Base-by-base conservation (phyloP, 2,797 vertebrate genomes). In the Fistularia tabacaria region DNA sequence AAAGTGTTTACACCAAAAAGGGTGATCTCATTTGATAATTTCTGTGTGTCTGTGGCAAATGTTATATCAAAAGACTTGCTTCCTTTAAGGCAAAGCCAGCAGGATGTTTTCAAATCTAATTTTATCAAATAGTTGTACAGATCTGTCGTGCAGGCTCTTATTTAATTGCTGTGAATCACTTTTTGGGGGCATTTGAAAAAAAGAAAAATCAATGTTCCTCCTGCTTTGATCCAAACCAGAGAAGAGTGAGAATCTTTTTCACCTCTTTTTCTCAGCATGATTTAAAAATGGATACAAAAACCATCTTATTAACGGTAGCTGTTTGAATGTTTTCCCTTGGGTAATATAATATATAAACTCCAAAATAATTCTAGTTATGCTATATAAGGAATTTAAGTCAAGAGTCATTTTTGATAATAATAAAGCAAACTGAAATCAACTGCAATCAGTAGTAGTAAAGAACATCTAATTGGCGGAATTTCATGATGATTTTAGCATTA, bases 61-160 rank as follows among this genome's bases (percentile, higher is more conserved):
- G 71, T 70, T 81, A 85, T 80, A 80, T 76, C 71, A 64, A 71
- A 80, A 72, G 61, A 49, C 54, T 45, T 48, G 56, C 72, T 59
- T 80, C 50, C 56, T 78, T 78, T 71, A 71, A 70, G 72, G 69
- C 71, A 37, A 74, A 77, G 73, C 76, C 76, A 62, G 57, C 37
- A 59, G 71, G 80, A 87, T 8, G 10, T 42, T 74, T 64, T 57
- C 49, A 51, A 40, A 10, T 66, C 66, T 71, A 70, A 80, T 85
- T 83, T 77, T 25, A 75, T 88, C 80, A 85, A 67, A 75, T 45
- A 47, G 46, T 75, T 85, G 77, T 82, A 86, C 85, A 82, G 77
- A 51, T 74, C 51, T 71, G 79, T 80, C 14, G 58, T 58, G 50
- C 61, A 69, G 65, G 57, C 65, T 57, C 66, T 64, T 59, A 53